Conservation (phyloP, 2,888 invertebrate species). For the Oeneis ivallda region DNA sequence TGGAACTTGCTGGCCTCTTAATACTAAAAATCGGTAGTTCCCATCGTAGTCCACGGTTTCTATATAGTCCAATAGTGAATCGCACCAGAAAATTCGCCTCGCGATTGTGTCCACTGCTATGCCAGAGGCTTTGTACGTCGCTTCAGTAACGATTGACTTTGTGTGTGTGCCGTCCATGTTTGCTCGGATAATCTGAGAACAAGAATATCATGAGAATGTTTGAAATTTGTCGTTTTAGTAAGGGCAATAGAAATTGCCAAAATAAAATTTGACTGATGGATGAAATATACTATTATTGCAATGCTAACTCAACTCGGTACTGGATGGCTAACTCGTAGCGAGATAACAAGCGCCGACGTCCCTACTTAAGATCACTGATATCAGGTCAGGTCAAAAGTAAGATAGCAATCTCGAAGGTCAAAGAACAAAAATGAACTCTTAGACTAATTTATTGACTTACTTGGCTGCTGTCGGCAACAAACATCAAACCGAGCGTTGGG, state of each 20-base stretch:
- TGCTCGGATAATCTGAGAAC: constrained; percentile 85
- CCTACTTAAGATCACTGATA: too few species aligned
- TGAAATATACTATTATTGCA: too few species aligned
- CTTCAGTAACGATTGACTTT: constrained; percentile 92
- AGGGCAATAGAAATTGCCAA: too few species aligned
- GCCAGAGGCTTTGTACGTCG: constrained; percentile 96
- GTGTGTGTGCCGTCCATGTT: constrained; percentile 97
- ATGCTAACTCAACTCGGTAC: too few species aligned
- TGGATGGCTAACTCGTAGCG: too few species aligned
- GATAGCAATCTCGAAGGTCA: too few species aligned
- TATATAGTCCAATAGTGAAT: constrained; percentile 96
- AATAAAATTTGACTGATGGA: too few species aligned
- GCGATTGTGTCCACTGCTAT: constrained; percentile 95
- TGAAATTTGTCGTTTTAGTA: constrained; percentile 16
- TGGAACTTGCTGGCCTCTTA: constrained; percentile 92
- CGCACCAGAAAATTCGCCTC: constrained; percentile 97
- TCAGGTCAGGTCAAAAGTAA: too few species aligned
- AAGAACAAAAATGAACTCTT: too few species aligned
- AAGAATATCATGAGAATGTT: neutral
- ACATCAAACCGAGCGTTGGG: constrained; percentile 93
- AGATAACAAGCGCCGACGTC: too few species aligned
- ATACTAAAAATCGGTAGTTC: constrained; percentile 88
- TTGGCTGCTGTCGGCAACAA: constrained; percentile 92
- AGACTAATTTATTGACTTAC: constrained; percentile 65
- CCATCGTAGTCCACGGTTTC: constrained; percentile 98